Base-by-base conservation (phyloP, 2,888 invertebrate species). In the Drosophila recens region DNA sequence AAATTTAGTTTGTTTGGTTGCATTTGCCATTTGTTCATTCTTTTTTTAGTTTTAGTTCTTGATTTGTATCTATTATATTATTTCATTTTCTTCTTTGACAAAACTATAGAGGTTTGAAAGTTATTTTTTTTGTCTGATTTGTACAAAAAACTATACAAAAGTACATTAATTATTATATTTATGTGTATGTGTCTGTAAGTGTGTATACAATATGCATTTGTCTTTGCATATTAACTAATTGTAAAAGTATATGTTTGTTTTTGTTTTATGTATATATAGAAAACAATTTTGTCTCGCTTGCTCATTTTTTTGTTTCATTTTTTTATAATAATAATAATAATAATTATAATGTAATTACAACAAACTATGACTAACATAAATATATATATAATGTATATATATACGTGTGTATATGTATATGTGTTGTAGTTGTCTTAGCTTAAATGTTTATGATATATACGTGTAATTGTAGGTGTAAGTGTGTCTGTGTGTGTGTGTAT, bases 301-400 rank as follows among this genome's bases (percentile, higher is more conserved):
- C 33, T 5, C 13, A 34, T 8, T n/a, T 33, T 66, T 54, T 54
- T 56, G 42, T 45, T 15, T n/a, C 48, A 30, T 27, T 43, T 46
- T 52, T 43, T 38, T 4, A 23, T 23, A 23, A 40, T 13, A 51
- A 45, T 63, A 20, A 74, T 68, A 75, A 51, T 64, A 64, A 34
- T 73, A 51, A 63, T 38, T 67, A 63, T 59, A 57, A 62, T 65
- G 42, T 71, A 77, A 76, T 67, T 80, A 79, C 61, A 77, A 80
- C 81, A 77, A 68, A 80, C 66, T 79, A 72, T 64, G 43, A 20
- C 56, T 80, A 69, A 68, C 58, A 77, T 72, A 76, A 67, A 69
- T 66, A 75, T 70, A 68, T 76, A 52, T 46, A 51, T 43, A 45
- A 56, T 51, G 40, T 67, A 52, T 61, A 51, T 56, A 27, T 68